Base-by-base conservation (phyloP, 2,888 invertebrate genomes). In the Carterocephalus palaemon region DNA sequence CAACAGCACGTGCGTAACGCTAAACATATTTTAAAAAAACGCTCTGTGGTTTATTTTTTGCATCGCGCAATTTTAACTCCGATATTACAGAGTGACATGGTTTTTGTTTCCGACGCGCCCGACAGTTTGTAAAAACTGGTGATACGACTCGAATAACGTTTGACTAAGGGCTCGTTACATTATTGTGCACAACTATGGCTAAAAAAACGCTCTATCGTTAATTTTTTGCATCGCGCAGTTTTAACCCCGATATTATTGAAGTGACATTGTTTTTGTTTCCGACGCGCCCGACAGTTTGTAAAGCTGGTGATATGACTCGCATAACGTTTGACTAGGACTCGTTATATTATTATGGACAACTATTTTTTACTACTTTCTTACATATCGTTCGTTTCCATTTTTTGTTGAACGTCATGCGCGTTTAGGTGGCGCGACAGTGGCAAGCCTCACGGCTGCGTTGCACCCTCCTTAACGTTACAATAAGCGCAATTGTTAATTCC, bases 11-110 rank as follows among this genome's bases (percentile, higher is more conserved):
- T 31, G n/a, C 46, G 40, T 43, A 36, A n/a, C n/a, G n/a, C 37
- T 51, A 47, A 47, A 52, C 52, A 47, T 52, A 46, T 61, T 56
- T 52, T n/a, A n/a, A 55, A 56, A 53, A 58, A 56, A 53, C 48
- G 49, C 50, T 42, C 29, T 56, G 56, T 50, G 56, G 59, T 62
- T 60, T 51, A 33, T 52, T 47, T 51, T 43, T 38, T 46, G 48
- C 12, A 6, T 16, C 19, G 32, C 51, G 32, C 46, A 42, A 50
- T 48, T 53, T 50, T 42, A 49, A 50, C 48, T 48, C 49, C 46
- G 33, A 54, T 53, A 54, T 54, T 50, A 49, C 52, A 49, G 54
- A 52, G 33, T 31, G 29, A 28, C 37, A 39, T 26, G 36, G 36
- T 48, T 43, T 48, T 56, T 53, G 48, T 46, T 58, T 45, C 31